Base-by-base conservation (phyloP, 2,113 vertebrate genomes). In the Dasyornis broadbenti region DNA sequence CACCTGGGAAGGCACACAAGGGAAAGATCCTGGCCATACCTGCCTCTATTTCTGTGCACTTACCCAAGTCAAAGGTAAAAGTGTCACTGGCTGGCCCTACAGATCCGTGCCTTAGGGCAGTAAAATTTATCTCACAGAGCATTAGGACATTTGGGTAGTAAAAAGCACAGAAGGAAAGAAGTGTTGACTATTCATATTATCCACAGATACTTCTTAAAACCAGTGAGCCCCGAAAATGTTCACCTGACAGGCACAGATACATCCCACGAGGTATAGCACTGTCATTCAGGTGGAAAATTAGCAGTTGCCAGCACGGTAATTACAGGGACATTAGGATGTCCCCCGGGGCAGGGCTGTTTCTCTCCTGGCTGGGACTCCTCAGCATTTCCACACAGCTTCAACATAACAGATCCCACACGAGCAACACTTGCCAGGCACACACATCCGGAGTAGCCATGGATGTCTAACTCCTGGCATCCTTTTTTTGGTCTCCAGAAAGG, bases 381-480 rank as follows among this genome's bases (percentile, higher is more conserved):
- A 78, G 54, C 54, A 39, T 33, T 69, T 77, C 53, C 28, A 40
- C 11, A 35, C 0, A 1, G 53, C 53, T 64, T 33, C 1, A 0
- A 2, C 8, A 6, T 2, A 22, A 42, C 49, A 65, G 54, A 61
- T 39, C 33, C 45, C 57, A 42, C 57, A 9, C 2, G 3, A 2
- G 6, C 59, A 57, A 2, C 13, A 6, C 50, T 19, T 0, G 0
- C 9, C 63, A 64, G 77, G 49, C 2, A 0, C 33, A 68, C 44
- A 49, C 35, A 7, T 13, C 33, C 68, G 56, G 30, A 60, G 37
- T 2, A 79, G 64, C 66, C 35, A 9, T 2, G 24, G 49, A 17
- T 40, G 20, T 15, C 35, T 15, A 42, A 49, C 9, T 45, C 39
- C 30, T 20, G 5, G 33, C 13, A 6, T 15, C 44, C 21, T 33